These are phyloP conservation scores for Zaprionus inermis DNA, from an alignment of 1,140 invertebrate species.

Conservation along the genomic window DNA sequence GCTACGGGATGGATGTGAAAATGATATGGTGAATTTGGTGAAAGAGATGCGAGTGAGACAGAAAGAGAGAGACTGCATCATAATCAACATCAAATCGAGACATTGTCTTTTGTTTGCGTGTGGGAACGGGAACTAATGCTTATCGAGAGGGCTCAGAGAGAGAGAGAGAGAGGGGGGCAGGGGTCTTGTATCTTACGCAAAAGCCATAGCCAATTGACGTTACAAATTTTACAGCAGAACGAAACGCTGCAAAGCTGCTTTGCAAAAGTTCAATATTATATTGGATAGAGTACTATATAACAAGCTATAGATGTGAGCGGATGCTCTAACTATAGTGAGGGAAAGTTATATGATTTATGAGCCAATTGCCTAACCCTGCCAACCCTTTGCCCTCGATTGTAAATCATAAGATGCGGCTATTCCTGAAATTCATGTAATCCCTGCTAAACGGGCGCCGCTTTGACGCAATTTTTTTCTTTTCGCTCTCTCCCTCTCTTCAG, in stretches of 20 bases:
- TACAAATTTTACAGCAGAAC: constrained; percentile 30
- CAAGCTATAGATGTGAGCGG: too few relatives aligned
- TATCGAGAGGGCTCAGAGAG: background rate
- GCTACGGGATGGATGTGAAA: constrained; percentile 61
- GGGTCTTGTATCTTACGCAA: constrained; percentile 23
- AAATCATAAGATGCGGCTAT: constrained; percentile 25
- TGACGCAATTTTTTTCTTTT: constrained; percentile 44
- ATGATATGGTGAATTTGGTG: constrained; percentile 57
- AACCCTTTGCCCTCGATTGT: constrained; percentile 33
- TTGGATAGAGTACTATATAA: background rate
- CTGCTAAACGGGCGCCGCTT: constrained; percentile 39
- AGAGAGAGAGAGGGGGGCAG: background rate
- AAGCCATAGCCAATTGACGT: constrained; percentile 30
- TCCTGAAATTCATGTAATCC: constrained; percentile 26
- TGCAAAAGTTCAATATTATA: background rate
- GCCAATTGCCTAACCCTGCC: too few relatives aligned
- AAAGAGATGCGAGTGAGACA: constrained; percentile 40
- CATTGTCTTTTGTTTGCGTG: constrained; percentile 47
- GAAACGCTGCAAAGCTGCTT: constrained; percentile 5
- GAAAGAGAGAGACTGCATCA: constrained; percentile 35
- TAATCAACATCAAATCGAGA: constrained; percentile 57
- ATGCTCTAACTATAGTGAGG: constrained; percentile 1
- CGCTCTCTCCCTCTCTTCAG: too few relatives aligned
- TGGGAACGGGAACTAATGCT: constrained; percentile 42
- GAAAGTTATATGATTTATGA: background rate